Percentiles rank a stretch among this genome's conserved stretches.
These are phyloP conservation scores for Lasius fuliginosus DNA, from an alignment of 2,888 invertebrate genomes.

Conservation along the genomic window DNA sequence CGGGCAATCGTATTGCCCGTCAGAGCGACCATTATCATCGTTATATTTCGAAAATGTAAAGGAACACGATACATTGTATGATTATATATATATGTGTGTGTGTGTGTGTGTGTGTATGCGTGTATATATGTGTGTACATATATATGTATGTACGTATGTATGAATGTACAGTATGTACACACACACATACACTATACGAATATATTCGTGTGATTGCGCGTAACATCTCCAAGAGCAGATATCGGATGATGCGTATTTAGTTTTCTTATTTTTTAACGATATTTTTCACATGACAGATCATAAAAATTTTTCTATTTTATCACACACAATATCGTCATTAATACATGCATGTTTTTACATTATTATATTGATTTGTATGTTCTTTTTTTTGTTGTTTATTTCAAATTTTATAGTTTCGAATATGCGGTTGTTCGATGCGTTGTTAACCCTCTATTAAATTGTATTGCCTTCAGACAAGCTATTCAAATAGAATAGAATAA, in stretches of 20 bases:
- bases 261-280: not conserved
- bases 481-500: not conserved
- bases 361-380: not conserved
- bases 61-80: slow-evolving; percentile 58
- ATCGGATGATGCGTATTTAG: slow-evolving; percentile 18
- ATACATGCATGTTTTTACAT: not conserved
- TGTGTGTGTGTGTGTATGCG: no score
- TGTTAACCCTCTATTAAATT: not conserved
- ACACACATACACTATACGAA: slow-evolving; percentile 9
- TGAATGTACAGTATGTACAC: no score
- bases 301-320: not conserved
- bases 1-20: slow-evolving; percentile 69
- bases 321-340: not conserved
- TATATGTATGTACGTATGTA: no score
- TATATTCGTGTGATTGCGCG: slow-evolving; percentile 32
- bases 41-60: slow-evolving; percentile 73
- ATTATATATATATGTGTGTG: not conserved
- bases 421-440: not conserved
- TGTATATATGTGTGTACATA: no score
- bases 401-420: not conserved
- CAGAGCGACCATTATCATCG: slow-evolving; percentile 70
- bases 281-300: not conserved
- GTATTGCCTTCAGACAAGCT: not conserved
- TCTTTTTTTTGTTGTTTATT: not conserved
- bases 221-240: slow-evolving; percentile 14